Conservation (phyloP, 1,140 invertebrate genomes). For the Zaprionus africanus region DNA sequence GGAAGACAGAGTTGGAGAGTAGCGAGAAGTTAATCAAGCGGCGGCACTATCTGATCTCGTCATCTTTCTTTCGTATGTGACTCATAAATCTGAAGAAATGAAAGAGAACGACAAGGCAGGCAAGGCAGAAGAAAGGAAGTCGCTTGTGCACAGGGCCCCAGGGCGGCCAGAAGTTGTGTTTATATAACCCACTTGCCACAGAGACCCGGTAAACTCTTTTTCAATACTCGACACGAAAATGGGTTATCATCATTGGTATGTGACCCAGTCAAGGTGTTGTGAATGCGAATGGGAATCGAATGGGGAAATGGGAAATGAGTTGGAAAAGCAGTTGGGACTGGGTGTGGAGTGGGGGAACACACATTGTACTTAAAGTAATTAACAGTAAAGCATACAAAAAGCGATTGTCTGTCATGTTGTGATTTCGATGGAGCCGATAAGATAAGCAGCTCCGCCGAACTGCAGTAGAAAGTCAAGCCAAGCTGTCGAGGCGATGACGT, state of each 20-base stretch:
- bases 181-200: conserved; percentile 60
- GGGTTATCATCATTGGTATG: conserved; percentile 65
- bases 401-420: conserved; percentile 48
- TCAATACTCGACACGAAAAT: conserved; percentile 43
- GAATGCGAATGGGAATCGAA: conserved; percentile 18
- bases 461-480: conserved; percentile 29
- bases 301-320: neutral
- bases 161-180: conserved; percentile 57
- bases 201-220: conserved; percentile 44
- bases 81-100: conserved; percentile 42
- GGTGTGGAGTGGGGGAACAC: neutral
- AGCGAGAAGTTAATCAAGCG: conserved; percentile 32
- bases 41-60: conserved; percentile 42
- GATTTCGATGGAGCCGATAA: conserved; percentile 47
- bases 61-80: conserved; percentile 44
- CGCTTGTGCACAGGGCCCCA: conserved; percentile 48
- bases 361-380: conserved; percentile 30
- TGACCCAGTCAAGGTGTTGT: conserved; percentile 59
- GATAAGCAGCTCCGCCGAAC: conserved; percentile 45
- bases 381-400: conserved; percentile 32
- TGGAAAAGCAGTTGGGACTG: neutral
- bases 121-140: conserved; percentile 45
- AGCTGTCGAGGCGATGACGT: conserved; percentile 39
- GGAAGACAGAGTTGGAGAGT: conserved; percentile 17
- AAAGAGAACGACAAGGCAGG: conserved; percentile 1